phyloP scores from a whole-genome alignment of 2,888 invertebrate genomes.

The Copidosoma aretas region DNA sequence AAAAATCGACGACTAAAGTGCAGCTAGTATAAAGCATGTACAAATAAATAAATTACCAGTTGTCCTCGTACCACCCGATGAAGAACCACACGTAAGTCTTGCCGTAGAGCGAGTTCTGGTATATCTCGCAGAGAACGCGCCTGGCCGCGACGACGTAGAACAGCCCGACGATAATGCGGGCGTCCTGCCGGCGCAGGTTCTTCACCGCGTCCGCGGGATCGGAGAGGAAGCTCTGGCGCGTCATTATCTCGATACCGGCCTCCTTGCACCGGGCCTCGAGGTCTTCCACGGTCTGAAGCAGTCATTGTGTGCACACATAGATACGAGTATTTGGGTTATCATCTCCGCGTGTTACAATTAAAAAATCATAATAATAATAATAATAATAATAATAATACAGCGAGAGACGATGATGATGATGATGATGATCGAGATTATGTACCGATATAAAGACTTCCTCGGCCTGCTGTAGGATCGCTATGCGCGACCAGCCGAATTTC shows the following conservation, averaged over 20 bases:
- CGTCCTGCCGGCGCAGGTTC: conserved; percentile 93
- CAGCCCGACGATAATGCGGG: conserved; percentile 95
- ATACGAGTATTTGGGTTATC: no score
- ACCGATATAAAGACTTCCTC: conserved; percentile 97
- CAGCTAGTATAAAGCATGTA: no score
- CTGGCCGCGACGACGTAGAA: conserved; percentile 98
- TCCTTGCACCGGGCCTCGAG: conserved; percentile 92
- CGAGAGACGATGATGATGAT: no score
- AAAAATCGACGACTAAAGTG: no score
- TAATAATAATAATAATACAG: no score
- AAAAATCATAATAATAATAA: no score
- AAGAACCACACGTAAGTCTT: conserved; percentile 99
- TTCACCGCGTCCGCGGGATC: conserved; percentile 96
- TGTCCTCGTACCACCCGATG: conserved; percentile 99
- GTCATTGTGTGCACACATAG: neutral
- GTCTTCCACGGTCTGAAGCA: conserved; percentile 98
- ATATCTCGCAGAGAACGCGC: conserved; percentile 94
- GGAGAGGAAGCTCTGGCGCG: conserved; percentile 94
- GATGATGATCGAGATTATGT: conserved; percentile 52
- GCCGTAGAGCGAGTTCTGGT: conserved; percentile 91
- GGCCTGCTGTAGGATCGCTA: conserved; percentile 97
- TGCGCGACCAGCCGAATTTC: conserved; percentile 96
- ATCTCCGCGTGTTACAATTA: no score
- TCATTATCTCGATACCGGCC: conserved; percentile 92
- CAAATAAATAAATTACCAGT: conserved; percentile 78